Conservation (phyloP, 2,888 invertebrate genomes). For the Formica aserva region DNA sequence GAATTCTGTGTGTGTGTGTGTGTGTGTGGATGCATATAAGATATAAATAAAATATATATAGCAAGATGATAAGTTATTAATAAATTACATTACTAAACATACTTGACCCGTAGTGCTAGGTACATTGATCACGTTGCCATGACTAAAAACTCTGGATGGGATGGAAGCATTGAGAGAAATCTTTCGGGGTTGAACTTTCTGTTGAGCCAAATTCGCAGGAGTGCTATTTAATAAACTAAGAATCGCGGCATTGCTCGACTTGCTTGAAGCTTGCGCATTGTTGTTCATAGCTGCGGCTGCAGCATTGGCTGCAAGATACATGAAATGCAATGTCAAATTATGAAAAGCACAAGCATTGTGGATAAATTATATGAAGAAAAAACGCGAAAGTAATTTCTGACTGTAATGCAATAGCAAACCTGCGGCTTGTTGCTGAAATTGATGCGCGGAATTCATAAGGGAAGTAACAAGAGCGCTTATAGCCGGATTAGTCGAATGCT, state of each 20-base stretch:
- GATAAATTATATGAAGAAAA: constrained; percentile 10
- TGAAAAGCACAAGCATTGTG: background rate
- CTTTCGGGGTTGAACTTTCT: constrained; percentile 82
- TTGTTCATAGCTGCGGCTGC: constrained; percentile 84
- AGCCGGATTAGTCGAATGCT: constrained; percentile 88
- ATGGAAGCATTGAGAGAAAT: constrained; percentile 83
- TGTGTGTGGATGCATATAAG: background rate
- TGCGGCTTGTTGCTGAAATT: constrained; percentile 90
- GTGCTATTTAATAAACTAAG: constrained; percentile 92
- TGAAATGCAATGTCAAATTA: constrained; percentile 38
- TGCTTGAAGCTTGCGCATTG: constrained; percentile 83
- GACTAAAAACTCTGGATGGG: constrained; percentile 83
- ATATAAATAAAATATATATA: background rate
- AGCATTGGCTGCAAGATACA: constrained; percentile 77
- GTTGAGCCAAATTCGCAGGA: constrained; percentile 88
- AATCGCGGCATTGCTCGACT: constrained; percentile 90
- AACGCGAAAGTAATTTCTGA: background rate
- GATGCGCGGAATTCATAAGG: constrained; percentile 93
- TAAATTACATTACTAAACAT: constrained; percentile 46
- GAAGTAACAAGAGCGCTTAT: constrained; percentile 93
- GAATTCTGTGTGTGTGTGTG: background rate
- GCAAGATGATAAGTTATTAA: constrained; percentile 1
- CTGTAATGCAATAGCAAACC: constrained; percentile 79
- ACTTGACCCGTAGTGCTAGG: constrained; percentile 84
- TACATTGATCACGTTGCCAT: constrained; percentile 84